Evolutionary conservation across 2,888 invertebrate genomes (phyloP).

Genomic region (Xanthostigma xanthostigma): DNA sequence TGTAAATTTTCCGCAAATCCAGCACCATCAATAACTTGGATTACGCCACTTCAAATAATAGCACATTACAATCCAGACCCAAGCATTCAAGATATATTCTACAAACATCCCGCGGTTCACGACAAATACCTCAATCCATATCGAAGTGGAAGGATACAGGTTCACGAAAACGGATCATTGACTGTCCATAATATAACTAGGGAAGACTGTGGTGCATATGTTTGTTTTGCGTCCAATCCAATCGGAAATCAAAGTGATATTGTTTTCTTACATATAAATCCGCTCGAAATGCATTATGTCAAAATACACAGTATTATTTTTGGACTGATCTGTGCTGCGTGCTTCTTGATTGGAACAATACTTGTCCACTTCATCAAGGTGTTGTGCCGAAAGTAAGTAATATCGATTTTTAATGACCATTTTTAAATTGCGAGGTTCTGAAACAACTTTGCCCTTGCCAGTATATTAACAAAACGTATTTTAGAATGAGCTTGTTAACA

Average conservation of each 20-base stretch:
- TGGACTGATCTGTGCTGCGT: conserved; percentile 64
- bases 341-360: conserved; percentile 66
- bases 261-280: conserved; percentile 70
- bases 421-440: neutral
- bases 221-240: conserved; percentile 74
- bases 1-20: conserved; percentile 68
- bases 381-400: conserved; percentile 52
- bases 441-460: too few relatives aligned
- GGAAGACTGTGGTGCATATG: conserved; percentile 72
- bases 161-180: conserved; percentile 66
- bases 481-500: too few relatives aligned
- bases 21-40: conserved; percentile 70
- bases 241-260: conserved; percentile 62
- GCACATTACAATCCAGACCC: conserved; percentile 68
- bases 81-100: conserved; percentile 44
- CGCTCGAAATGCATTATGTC: conserved; percentile 67
- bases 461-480: too few relatives aligned
- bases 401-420: conserved; percentile 3
- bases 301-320: conserved; percentile 71
- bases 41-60: conserved; percentile 57
- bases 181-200: conserved; percentile 54
- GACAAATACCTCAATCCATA: conserved; percentile 33
- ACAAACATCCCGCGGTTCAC: conserved; percentile 49
- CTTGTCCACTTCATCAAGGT: conserved; percentile 60
- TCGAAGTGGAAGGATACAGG: conserved; percentile 35